Percentiles rank a stretch among this genome's conserved stretches.
Evolutionary conservation across 2,113 vertebrate genomes (phyloP).

Genomic region (Burhinus bistriatus): DNA sequence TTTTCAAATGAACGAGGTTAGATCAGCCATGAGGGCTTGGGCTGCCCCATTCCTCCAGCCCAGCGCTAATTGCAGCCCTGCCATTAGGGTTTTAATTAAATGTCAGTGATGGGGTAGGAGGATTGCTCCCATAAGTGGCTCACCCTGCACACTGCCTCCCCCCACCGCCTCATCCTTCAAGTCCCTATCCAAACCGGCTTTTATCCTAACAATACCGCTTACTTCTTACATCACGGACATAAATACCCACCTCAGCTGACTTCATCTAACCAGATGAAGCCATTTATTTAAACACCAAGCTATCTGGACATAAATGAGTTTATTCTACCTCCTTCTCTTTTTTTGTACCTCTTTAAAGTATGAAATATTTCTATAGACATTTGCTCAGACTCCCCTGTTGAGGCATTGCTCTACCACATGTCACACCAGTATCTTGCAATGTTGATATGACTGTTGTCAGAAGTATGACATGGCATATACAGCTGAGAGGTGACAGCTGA

Average conservation of each 20-base stretch:
- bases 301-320: not conserved
- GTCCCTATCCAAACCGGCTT: not conserved
- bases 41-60: not conserved
- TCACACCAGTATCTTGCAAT: not conserved
- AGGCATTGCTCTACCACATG: not conserved
- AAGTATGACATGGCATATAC: not conserved
- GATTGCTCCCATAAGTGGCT: not conserved
- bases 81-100: not conserved
- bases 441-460: constrained; percentile 11
- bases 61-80: not conserved
- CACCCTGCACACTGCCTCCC: not conserved
- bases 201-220: accelerated
- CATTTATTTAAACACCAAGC: not conserved
- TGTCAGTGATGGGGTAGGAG: not conserved
- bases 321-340: not conserved
- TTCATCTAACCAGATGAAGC: not conserved
- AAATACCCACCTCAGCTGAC: not conserved
- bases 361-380: not conserved
- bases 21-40: not conserved
- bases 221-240: not conserved
- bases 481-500: not conserved
- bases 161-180: not conserved
- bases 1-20: not conserved
- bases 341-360: not conserved
- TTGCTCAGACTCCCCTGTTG: not conserved